These are phyloP conservation scores for Rhinopithecus roxellana DNA, from an alignment of 2,113 vertebrate genomes.

Conservation along the genomic window DNA sequence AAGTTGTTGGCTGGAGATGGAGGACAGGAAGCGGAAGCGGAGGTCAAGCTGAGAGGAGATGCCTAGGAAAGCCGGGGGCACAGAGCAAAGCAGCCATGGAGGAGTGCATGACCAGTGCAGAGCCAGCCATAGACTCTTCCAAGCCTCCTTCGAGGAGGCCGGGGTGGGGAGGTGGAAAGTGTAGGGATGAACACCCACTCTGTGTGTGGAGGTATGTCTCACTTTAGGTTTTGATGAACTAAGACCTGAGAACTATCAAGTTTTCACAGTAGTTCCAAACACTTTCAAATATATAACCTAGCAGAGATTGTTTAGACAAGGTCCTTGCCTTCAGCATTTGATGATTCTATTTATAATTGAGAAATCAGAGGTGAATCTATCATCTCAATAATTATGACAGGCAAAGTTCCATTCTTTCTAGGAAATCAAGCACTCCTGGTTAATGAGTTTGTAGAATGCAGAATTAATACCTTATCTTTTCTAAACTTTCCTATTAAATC, in stretches of 20 bases:
- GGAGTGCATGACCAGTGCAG: accelerated
- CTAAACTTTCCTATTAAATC: neutral
- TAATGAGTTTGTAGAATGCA: neutral
- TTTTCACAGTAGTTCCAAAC: neutral
- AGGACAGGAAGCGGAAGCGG: neutral
- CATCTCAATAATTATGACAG: neutral
- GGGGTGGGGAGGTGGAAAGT: neutral
- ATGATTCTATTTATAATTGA: neutral
- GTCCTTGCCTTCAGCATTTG: neutral
- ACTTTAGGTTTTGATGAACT: neutral
- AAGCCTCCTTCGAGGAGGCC: too few relatives aligned
- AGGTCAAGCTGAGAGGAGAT: neutral
- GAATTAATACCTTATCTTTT: neutral
- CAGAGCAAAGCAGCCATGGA: neutral
- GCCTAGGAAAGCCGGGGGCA: neutral
- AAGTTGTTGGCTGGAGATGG: neutral
- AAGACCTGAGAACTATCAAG: neutral
- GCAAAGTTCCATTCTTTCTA: neutral
- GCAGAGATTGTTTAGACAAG: neutral
- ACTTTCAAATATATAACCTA: neutral
- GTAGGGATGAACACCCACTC: too few relatives aligned
- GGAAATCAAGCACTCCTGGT: neutral
- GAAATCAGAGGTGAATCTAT: neutral
- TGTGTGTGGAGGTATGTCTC: neutral
- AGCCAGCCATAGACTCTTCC: neutral